A percentile compares a stretch with the other conserved stretches of the same genome.
Evolutionary conservation across 2,113 vertebrate genomes (phyloP).

Genomic region (Passer montanus): DNA sequence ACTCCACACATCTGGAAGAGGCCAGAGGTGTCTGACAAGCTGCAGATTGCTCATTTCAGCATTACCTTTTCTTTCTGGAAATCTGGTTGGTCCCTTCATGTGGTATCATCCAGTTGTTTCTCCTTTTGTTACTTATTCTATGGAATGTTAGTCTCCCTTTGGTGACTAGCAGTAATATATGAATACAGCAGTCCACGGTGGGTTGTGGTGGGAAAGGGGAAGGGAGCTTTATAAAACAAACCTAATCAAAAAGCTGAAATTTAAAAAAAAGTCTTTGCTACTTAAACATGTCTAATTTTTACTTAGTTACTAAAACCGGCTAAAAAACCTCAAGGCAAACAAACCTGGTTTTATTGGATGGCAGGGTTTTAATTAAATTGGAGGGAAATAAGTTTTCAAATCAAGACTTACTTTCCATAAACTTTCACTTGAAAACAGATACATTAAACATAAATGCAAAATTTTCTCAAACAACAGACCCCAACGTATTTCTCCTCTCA

Average conservation of each 20-base stretch:
- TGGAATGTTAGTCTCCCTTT: neutral
- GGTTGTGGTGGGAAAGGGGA: neutral
- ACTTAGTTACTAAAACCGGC: neutral
- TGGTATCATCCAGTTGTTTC: neutral
- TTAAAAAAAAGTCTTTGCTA: neutral
- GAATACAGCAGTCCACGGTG: neutral
- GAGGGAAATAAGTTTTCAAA: neutral
- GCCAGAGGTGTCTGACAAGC: neutral
- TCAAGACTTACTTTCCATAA: neutral
- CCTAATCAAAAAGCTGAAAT: neutral
- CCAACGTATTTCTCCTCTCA: neutral
- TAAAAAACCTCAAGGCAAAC: neutral
- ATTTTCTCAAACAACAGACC: neutral
- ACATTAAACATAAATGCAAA: neutral
- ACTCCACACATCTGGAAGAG: neutral
- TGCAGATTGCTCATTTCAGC: neutral
- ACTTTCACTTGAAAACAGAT: neutral
- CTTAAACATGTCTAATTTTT: neutral
- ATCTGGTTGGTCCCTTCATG: neutral
- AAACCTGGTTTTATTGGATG: neutral
- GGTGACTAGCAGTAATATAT: neutral
- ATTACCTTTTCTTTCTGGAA: neutral
- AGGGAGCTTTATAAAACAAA: neutral
- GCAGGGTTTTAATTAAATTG: neutral
- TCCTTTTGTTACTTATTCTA: neutral